phyloP scores from a whole-genome alignment of 2,113 vertebrate species.

The Oriolus oriolus region DNA sequence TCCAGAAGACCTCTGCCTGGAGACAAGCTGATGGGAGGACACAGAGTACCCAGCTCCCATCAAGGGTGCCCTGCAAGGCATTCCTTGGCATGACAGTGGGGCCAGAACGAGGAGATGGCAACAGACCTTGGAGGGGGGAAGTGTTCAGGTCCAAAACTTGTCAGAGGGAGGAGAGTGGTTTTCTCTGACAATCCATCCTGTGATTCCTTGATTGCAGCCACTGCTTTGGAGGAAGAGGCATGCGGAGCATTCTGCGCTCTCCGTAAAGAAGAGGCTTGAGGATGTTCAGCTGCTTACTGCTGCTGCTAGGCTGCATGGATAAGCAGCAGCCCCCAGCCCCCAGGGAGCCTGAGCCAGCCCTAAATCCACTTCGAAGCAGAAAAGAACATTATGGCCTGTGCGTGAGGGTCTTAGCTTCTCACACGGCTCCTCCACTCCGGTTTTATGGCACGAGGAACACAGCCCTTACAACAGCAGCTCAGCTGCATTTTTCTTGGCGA shows the following conservation, averaged over 20 bases:
- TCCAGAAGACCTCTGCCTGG: neutral
- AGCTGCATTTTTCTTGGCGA: conserved; percentile 58
- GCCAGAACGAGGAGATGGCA: neutral
- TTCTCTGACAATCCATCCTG: neutral
- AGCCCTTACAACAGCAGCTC: conserved; percentile 4
- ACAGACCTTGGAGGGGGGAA: neutral
- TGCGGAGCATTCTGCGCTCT: neutral
- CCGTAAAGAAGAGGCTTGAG: neutral
- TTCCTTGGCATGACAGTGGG: neutral
- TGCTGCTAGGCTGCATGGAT: conserved; percentile 40
- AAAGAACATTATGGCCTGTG: conserved; percentile 48
- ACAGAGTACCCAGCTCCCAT: neutral
- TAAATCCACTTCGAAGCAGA: conserved; percentile 52
- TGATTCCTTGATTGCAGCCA: neutral
- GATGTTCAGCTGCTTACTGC: neutral
- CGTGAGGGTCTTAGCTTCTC: conserved; percentile 64
- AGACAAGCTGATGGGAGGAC: neutral
- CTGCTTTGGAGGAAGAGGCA: neutral
- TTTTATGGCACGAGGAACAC: conserved; percentile 35
- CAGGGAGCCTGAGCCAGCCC: conserved; percentile 11
- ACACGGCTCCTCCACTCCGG: neutral
- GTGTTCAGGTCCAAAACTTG: neutral
- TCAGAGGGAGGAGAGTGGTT: neutral
- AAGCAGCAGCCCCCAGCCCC: conserved; percentile 24
- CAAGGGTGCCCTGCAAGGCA: neutral